A percentile compares a stretch with the other conserved stretches of the same genome.
phyloP scores from a whole-genome alignment of 2,797 vertebrate genomes.

The Poeciliopsis presidionis region DNA sequence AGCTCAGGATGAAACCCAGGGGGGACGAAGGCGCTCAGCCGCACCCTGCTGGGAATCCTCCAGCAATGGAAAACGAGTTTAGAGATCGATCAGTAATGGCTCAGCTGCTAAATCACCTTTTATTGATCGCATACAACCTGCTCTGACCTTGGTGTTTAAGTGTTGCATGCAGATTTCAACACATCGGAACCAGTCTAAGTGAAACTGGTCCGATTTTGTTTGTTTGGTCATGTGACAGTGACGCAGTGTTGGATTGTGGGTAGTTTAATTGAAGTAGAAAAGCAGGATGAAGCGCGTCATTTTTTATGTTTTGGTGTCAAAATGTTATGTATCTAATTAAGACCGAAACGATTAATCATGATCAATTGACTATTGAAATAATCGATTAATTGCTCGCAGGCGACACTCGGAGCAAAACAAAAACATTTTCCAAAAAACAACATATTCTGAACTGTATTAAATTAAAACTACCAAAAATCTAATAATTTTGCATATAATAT shows the following conservation, averaged over 20 bases:
- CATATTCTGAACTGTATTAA: too few species aligned
- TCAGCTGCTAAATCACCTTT: not conserved
- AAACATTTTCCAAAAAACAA: too few species aligned
- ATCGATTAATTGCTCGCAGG: too few species aligned
- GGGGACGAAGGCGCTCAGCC: not conserved
- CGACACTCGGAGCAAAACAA: too few species aligned
- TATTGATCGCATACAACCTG: not conserved
- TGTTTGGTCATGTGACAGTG: not conserved
- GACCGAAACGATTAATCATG: too few species aligned
- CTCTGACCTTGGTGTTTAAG: not conserved
- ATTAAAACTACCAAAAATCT: too few species aligned
- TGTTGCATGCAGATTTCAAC: not conserved
- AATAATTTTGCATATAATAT: too few species aligned
- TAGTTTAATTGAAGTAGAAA: not conserved
- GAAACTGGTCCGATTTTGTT: not conserved
- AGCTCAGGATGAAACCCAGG: not conserved
- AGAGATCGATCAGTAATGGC: constrained; percentile 1
- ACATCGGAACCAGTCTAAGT: not conserved
- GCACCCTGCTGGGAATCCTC: constrained; percentile 1
- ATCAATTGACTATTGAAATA: too few species aligned
- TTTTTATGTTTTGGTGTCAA: not conserved
- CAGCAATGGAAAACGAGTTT: not conserved
- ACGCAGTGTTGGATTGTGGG: not conserved
- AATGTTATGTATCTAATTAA: not conserved
- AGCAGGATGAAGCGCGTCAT: not conserved